A percentile compares a stretch with the other conserved stretches of the same genome.
Evolutionary conservation across 2,113 vertebrate genomes (phyloP).

Genomic region (Alces alces): DNA sequence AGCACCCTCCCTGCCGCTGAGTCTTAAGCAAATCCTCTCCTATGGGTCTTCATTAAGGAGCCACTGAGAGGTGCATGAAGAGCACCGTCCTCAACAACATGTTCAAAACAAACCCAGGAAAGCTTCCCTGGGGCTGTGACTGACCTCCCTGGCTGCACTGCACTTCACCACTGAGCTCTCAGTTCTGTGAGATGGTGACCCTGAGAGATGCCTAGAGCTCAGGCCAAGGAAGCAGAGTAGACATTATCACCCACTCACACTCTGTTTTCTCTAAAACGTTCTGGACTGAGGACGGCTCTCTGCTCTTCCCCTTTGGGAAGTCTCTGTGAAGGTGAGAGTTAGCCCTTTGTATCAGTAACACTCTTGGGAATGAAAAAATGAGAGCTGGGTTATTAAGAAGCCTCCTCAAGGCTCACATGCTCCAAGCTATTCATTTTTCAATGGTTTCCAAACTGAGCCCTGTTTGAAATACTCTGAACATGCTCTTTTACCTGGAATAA

Average conservation of each 20-base stretch:
- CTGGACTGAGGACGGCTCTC: not conserved
- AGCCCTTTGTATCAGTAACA: not conserved
- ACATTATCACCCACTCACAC: not conserved
- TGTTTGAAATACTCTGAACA: not conserved
- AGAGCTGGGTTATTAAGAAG: not conserved
- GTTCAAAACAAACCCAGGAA: conserved; percentile 24
- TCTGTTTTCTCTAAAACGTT: not conserved
- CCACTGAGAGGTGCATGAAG: not conserved
- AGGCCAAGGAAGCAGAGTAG: not conserved
- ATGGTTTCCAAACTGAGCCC: not conserved
- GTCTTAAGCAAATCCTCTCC: conserved; percentile 11
- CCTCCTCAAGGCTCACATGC: not conserved
- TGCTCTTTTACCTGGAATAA: not conserved
- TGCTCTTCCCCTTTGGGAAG: not conserved
- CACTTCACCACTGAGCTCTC: not conserved
- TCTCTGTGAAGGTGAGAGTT: not conserved
- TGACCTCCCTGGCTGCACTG: not conserved
- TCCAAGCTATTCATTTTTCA: not conserved
- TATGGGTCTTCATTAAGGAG: conserved; percentile 46
- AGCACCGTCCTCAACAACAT: not conserved
- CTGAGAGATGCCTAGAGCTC: not conserved
- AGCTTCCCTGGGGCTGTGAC: not conserved
- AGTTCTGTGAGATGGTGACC: not conserved
- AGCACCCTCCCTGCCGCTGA: not conserved
- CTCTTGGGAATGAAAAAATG: not conserved